Evolutionary conservation across 2,888 invertebrate species (phyloP).

Genomic region (Cylloceria caligata): DNA sequence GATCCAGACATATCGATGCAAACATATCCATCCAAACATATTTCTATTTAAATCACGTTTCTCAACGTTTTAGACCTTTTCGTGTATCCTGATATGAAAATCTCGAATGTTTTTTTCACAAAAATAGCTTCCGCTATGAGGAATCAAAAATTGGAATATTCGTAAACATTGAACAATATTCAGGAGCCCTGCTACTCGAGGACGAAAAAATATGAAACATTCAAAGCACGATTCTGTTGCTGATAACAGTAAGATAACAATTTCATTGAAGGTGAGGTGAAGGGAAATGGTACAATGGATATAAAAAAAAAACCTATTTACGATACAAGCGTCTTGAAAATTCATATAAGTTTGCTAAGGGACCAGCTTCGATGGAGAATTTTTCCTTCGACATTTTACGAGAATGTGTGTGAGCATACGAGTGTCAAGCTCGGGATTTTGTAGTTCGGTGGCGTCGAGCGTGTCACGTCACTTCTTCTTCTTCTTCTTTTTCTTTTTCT

Average conservation of each 20-base stretch:
- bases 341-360: slow-evolving; percentile 32
- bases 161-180: too few relatives aligned
- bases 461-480: slow-evolving; percentile 26
- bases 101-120: too few relatives aligned
- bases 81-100: too few relatives aligned
- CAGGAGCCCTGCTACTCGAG: too few relatives aligned
- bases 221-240: too few relatives aligned
- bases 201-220: too few relatives aligned
- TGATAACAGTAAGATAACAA: not conserved
- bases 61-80: too few relatives aligned
- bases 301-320: not conserved
- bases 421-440: not conserved
- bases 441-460: slow-evolving; percentile 21
- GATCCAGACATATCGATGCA: too few relatives aligned
- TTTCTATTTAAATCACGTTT: too few relatives aligned
- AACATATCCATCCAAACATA: too few relatives aligned
- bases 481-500: not conserved
- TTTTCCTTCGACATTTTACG: slow-evolving; percentile 37
- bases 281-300: slow-evolving; percentile 10
- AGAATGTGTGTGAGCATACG: not conserved
- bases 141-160: too few relatives aligned
- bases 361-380: not conserved
- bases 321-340: not conserved
- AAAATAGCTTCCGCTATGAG: too few relatives aligned
- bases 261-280: not conserved